These are phyloP conservation scores for Hormaphis cornu DNA, from an alignment of 1,140 invertebrate genomes.

Conservation along the genomic window DNA sequence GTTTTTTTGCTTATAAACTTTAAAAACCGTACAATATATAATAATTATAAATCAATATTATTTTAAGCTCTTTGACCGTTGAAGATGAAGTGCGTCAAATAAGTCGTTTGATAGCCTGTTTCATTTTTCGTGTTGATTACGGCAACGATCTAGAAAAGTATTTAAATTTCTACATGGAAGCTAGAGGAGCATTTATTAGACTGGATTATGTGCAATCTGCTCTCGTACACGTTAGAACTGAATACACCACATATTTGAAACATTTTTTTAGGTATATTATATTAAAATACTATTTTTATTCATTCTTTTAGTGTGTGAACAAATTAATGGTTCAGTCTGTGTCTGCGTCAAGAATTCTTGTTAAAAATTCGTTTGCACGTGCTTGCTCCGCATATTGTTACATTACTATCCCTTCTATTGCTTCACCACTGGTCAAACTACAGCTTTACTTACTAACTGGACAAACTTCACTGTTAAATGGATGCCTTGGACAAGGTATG, in stretches of 20 bases:
- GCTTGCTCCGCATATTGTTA: conserved; percentile 93
- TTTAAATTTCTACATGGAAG: conserved; percentile 86
- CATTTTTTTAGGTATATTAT: too few species aligned
- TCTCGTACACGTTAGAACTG: conserved; percentile 64
- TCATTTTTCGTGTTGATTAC: conserved; percentile 70
- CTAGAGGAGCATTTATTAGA: conserved; percentile 77
- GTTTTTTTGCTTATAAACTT: not conserved
- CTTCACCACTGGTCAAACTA: conserved; percentile 61
- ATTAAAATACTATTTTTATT: not conserved
- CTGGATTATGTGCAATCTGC: conserved; percentile 75
- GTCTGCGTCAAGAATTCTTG: conserved; percentile 48
- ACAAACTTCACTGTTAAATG: conserved; percentile 79
- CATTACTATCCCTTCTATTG: conserved; percentile 89
- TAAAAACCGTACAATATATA: conserved; percentile 7
- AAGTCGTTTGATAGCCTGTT: conserved; percentile 67
- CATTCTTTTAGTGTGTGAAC: conserved; percentile 60
- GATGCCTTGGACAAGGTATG: conserved; percentile 82
- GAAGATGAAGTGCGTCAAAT: conserved; percentile 86
- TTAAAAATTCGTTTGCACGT: conserved; percentile 59
- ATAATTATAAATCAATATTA: not conserved
- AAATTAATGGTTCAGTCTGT: conserved; percentile 63
- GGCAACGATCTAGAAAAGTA: conserved; percentile 81
- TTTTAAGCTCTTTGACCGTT: conserved; percentile 71
- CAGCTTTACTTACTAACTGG: conserved; percentile 79
- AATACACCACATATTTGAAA: too few species aligned